Evolutionary conservation across 2,888 invertebrate species (phyloP), one percentile per base, ranked within the genome.

Genomic region (Rhagophthalmus giganteus): DNA sequence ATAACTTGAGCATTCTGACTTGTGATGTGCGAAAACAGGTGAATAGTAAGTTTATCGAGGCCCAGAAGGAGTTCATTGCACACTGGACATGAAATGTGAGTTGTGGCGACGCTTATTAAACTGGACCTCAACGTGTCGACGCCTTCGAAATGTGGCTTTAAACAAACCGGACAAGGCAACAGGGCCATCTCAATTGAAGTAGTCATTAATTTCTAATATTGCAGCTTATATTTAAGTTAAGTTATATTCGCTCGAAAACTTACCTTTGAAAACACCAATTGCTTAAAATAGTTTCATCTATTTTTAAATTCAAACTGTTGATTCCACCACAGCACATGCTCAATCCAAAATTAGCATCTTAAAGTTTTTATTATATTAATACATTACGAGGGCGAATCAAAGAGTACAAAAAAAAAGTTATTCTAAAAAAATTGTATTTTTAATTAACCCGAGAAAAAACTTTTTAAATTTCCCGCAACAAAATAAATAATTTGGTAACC

Each of bases 41-140:
- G 90, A 66, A 90, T 88, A 1, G 90, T 90, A 38, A 90, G 76
- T 76, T 90, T 90, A 71, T 90, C 90, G 57, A 91, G 78, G 1
- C 90, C 90, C 55, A 82, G 75, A 11, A 90, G 77, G 60, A 84
- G 77, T 65, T 90, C 88, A 64, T 83, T 81, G 69, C 91, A 91
- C 53, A 90, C 83, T 8, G 90, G 90, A 69, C 91, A 91, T 41
- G 80, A 70, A 60, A 90, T 76, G 55, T 84, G 85, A 54, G 87
- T 83, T 34, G 87, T 88, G 9, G 90, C 87, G 27, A 87, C 87
- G 65, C 81, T 82, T 54, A 90, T 86, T 41, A 91, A 78, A 61
- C 85, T 83, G 48, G 85, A 80, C 67, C 87, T 80, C 58, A 91
- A 74, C 9, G 84, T 78, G 67, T 88, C 85, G 50, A 86, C 82